Conservation (phyloP, 2,113 vertebrate genomes). For the Epinephelus cyanopodus region DNA sequence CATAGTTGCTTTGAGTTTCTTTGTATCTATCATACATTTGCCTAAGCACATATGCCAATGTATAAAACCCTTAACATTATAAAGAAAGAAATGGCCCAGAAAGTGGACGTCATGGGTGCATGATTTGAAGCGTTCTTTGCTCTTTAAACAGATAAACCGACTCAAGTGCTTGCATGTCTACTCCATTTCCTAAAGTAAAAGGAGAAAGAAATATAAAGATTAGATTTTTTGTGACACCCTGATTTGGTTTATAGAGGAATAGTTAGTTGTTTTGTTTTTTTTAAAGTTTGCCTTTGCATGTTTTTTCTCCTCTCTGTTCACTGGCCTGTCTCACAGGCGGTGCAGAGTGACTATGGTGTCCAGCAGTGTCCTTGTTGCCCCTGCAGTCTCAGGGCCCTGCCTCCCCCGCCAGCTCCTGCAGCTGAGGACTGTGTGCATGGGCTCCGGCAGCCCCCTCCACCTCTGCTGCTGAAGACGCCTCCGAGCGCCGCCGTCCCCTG, state of each 20-base stretch:
- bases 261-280: slow-evolving; percentile 81
- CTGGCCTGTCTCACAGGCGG: slow-evolving; percentile 74
- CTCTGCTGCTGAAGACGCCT: slow-evolving; percentile 62
- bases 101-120: slow-evolving; percentile 81
- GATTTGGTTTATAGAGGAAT: slow-evolving; percentile 89
- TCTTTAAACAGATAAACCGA: slow-evolving; percentile 80
- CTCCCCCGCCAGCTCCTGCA: slow-evolving; percentile 74
- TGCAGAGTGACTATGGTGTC: slow-evolving; percentile 72
- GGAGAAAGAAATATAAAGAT: slow-evolving; percentile 83
- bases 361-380: slow-evolving; percentile 69
- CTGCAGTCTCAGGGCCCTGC: slow-evolving; percentile 75
- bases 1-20: slow-evolving; percentile 85
- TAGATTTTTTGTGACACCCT: slow-evolving; percentile 87
- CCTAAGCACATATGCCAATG: slow-evolving; percentile 79
- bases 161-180: slow-evolving; percentile 79
- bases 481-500: slow-evolving; percentile 76
- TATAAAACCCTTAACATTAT: slow-evolving; percentile 77
- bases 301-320: slow-evolving; percentile 71
- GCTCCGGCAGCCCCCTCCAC: slow-evolving; percentile 68
- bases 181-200: slow-evolving; percentile 80
- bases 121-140: slow-evolving; percentile 85
- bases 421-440: slow-evolving; percentile 77
- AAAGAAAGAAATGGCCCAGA: slow-evolving; percentile 83
- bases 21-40: slow-evolving; percentile 76
- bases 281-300: slow-evolving; percentile 70